Evolutionary conservation across 2,113 vertebrate species (phyloP).

Genomic region (Microtus richardsoni): DNA sequence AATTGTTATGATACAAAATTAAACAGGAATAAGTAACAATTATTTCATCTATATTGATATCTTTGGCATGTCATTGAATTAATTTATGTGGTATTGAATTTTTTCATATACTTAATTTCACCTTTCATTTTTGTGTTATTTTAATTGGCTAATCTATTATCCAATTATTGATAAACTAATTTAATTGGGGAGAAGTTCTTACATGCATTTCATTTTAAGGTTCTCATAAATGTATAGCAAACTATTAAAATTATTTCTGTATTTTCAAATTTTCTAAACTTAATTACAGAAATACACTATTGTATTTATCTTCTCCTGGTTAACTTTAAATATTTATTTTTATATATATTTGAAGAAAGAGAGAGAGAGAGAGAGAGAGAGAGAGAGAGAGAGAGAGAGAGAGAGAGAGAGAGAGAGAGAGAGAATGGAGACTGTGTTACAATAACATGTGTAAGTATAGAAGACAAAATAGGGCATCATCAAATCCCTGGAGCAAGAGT

Average conservation of each 20-base stretch:
- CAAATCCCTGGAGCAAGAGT: neutral
- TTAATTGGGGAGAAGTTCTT: neutral
- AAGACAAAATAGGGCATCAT: neutral
- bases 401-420: no score
- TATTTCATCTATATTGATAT: conserved; percentile 48
- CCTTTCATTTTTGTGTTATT: conserved; percentile 36
- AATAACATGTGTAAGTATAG: no score
- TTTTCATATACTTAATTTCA: conserved; percentile 22
- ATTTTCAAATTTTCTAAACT: neutral
- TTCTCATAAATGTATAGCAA: neutral
- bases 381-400: no score
- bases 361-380: no score
- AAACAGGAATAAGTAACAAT: conserved; percentile 33
- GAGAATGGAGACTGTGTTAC: neutral
- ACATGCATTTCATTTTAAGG: neutral
- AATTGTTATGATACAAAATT: conserved; percentile 8
- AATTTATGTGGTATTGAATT: conserved; percentile 9
- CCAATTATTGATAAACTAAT: conserved; percentile 22
- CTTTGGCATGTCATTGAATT: conserved; percentile 56
- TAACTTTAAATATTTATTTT: neutral
- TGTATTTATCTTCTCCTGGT: neutral
- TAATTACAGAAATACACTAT: neutral
- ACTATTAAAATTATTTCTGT: neutral
- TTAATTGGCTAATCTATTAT: conserved; percentile 37
- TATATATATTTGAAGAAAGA: neutral